These are phyloP conservation scores for Lacanobia oleracea DNA, from an alignment of 2,888 invertebrate species.

Conservation along the genomic window DNA sequence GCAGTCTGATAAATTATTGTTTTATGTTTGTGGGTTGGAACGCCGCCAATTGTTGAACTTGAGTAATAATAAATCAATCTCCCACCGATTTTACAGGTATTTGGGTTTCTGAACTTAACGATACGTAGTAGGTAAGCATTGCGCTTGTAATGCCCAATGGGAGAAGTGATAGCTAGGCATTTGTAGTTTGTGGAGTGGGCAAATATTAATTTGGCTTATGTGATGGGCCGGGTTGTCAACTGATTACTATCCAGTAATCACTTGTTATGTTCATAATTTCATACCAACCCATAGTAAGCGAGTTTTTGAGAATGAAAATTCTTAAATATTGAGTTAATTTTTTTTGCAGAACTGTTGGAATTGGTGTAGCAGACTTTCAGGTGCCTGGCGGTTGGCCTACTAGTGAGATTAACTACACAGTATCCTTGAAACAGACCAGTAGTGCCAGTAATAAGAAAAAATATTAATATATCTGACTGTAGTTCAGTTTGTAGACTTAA, in stretches of 20 bases:
- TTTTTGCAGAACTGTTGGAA: conserved; percentile 10
- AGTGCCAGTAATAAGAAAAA: not conserved
- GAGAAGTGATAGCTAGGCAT: not conserved
- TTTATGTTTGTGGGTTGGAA: conserved; percentile 45
- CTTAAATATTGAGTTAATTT: not conserved
- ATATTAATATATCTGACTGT: conserved; percentile 6
- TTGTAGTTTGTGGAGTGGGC: not conserved
- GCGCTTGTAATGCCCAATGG: not conserved
- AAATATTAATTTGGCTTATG: not conserved
- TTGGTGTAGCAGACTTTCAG: conserved; percentile 16
- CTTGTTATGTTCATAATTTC: too few relatives aligned
- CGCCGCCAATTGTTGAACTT: conserved; percentile 32
- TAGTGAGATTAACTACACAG: conserved; percentile 27
- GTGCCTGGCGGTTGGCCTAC: conserved; percentile 29
- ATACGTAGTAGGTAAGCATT: not conserved
- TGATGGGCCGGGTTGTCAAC: not conserved
- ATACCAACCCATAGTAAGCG: too few relatives aligned
- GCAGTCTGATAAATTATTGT: conserved; percentile 36
- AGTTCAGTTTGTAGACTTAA: not conserved
- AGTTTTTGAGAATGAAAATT: not conserved
- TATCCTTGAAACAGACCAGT: too few relatives aligned
- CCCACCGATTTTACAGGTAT: conserved; percentile 5
- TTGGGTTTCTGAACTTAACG: conserved; percentile 6
- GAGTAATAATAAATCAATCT: conserved; percentile 39
- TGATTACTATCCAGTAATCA: not conserved